A percentile compares a stretch with the other conserved stretches of the same genome.
phyloP scores from a whole-genome alignment of 2,888 invertebrate species.

The Zhengitettix transpicula region DNA sequence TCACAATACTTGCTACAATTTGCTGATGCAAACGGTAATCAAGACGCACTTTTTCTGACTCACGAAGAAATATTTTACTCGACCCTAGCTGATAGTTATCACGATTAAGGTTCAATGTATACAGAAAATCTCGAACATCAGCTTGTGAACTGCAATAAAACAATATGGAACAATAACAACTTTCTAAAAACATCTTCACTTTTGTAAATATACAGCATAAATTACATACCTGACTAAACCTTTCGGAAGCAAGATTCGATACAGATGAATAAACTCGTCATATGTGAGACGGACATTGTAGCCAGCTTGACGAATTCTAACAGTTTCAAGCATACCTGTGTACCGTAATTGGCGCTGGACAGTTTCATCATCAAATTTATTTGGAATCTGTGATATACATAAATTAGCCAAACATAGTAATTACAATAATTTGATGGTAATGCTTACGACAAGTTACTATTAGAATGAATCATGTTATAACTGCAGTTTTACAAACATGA shows the following conservation, averaged over 20 bases:
- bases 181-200: background rate
- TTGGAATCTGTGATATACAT: conserved; percentile 44
- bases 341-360: conserved; percentile 82
- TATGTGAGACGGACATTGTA: conserved; percentile 87
- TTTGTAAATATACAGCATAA: background rate
- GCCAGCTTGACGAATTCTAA: conserved; percentile 83
- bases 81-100: conserved; percentile 81
- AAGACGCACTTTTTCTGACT: conserved; percentile 81
- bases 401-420: background rate
- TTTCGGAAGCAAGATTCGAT: conserved; percentile 77
- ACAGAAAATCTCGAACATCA: conserved; percentile 72
- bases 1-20: conserved; percentile 82
- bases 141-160: conserved; percentile 50
- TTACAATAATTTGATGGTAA: no score
- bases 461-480: no score
- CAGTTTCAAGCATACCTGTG: conserved; percentile 94
- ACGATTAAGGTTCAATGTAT: conserved; percentile 65
- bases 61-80: conserved; percentile 84
- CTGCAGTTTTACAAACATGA: background rate
- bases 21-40: conserved; percentile 86
- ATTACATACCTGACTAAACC: conserved; percentile 41
- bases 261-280: conserved; percentile 85
- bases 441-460: no score
- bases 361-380: conserved; percentile 83
- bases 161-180: background rate